These are phyloP conservation scores for Penaeus vannamei DNA, from an alignment of 1,140 invertebrate species.

Conservation along the genomic window DNA sequence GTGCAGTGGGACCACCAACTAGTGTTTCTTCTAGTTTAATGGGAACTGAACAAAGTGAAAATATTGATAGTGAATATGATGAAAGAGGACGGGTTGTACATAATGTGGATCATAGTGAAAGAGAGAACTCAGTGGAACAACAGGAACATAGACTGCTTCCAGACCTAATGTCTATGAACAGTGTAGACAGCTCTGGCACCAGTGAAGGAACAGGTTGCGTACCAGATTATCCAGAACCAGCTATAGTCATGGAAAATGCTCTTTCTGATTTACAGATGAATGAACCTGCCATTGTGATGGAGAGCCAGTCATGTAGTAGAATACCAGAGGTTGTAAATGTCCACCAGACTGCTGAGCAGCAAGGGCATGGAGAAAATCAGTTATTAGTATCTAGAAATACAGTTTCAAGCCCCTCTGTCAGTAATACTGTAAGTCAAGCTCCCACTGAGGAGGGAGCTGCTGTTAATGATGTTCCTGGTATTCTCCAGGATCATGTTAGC, in stretches of 20 bases:
- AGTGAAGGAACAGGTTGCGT: constrained; percentile 14
- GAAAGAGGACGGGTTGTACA: constrained; percentile 1
- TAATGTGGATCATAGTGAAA: not conserved
- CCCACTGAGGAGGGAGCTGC: not conserved
- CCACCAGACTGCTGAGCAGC: constrained; percentile 62
- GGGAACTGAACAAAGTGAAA: not conserved
- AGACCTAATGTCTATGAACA: constrained; percentile 64
- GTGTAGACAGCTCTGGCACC: constrained; percentile 19
- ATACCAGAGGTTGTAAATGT: constrained; percentile 67
- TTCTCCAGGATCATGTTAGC: constrained; percentile 43
- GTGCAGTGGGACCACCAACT: not conserved
- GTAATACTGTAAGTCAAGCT: not conserved
- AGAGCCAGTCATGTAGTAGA: constrained; percentile 62
- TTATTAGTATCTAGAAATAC: not conserved
- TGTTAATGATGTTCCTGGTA: constrained; percentile 16
- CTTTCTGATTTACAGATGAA: constrained; percentile 42
- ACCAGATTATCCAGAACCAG: constrained; percentile 58
- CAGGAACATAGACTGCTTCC: constrained; percentile 55
- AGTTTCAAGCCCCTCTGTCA: not conserved
- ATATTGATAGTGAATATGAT: not conserved
- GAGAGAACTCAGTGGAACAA: not conserved
- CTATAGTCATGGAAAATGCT: constrained; percentile 65
- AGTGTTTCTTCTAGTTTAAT: not conserved
- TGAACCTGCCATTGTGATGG: constrained; percentile 64
- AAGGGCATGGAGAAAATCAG: not conserved